Evolutionary conservation across 2,888 invertebrate genomes (phyloP).

Genomic region (Imbricaverruca yamaguchii): DNA sequence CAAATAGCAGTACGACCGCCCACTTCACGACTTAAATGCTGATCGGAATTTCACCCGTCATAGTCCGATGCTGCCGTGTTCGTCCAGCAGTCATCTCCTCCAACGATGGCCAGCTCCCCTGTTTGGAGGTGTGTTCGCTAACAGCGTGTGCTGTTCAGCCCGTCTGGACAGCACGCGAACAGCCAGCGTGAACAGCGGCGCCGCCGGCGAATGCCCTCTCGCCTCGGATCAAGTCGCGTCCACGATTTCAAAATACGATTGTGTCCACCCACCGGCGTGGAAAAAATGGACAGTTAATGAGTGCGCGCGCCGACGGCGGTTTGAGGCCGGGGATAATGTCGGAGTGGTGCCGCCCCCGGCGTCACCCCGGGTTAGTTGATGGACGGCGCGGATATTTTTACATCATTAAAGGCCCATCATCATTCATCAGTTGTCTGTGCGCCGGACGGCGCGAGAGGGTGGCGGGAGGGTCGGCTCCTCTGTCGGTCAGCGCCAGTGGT

Average conservation of each 20-base stretch:
- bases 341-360: background rate
- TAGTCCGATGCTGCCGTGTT: too few relatives aligned
- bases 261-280: background rate
- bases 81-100: too few relatives aligned
- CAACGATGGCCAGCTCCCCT: too few relatives aligned
- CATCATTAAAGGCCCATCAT: constrained; percentile 21
- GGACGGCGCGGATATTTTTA: constrained; percentile 4
- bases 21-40: too few relatives aligned
- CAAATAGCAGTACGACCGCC: too few relatives aligned
- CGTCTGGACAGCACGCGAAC: too few relatives aligned
- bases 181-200: background rate
- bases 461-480: background rate
- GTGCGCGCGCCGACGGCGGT: background rate
- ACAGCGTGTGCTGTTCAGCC: too few relatives aligned
- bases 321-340: constrained; percentile 9
- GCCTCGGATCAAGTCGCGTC: background rate
- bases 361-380: background rate
- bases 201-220: background rate
- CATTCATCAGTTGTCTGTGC: constrained; percentile 14
- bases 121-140: too few relatives aligned
- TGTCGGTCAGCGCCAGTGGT: too few relatives aligned
- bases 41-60: too few relatives aligned
- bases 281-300: constrained; percentile 14
- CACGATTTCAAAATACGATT: background rate
- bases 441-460: background rate